phyloP scores from a whole-genome alignment of 2,797 vertebrate genomes.

The Phoebastria nigripes region DNA sequence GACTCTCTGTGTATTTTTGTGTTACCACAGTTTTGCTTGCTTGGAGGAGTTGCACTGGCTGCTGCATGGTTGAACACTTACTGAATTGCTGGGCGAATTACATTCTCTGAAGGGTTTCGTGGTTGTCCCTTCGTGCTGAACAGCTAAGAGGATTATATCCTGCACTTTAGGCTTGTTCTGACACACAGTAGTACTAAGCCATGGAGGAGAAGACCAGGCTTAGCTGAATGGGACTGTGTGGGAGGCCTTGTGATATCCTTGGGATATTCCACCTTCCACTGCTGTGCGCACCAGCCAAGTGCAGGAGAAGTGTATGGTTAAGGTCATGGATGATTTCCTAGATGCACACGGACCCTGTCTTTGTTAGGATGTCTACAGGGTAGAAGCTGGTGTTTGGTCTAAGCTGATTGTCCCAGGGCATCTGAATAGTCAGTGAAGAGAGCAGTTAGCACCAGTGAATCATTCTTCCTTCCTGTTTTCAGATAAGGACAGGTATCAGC shows the following conservation, averaged over 20 bases:
- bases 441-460: not conserved
- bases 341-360: fast-evolving
- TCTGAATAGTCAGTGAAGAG: not conserved
- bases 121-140: not conserved
- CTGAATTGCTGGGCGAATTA: not conserved
- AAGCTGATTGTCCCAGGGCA: not conserved
- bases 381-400: not conserved
- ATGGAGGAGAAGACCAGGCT: not conserved
- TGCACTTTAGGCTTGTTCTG: not conserved
- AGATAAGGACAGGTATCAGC: not conserved
- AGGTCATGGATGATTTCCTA: not conserved
- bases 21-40: not conserved
- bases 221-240: not conserved
- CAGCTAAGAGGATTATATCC: not conserved
- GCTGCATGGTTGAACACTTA: not conserved
- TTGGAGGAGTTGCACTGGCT: not conserved
- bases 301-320: not conserved
- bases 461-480: not conserved
- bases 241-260: not conserved
- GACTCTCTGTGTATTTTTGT: not conserved
- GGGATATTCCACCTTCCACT: not conserved
- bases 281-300: fast-evolving
- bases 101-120: not conserved
- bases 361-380: not conserved
- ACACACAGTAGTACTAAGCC: not conserved